phyloP scores from a whole-genome alignment of 2,888 invertebrate species.

The Malthinus flaveolus region DNA sequence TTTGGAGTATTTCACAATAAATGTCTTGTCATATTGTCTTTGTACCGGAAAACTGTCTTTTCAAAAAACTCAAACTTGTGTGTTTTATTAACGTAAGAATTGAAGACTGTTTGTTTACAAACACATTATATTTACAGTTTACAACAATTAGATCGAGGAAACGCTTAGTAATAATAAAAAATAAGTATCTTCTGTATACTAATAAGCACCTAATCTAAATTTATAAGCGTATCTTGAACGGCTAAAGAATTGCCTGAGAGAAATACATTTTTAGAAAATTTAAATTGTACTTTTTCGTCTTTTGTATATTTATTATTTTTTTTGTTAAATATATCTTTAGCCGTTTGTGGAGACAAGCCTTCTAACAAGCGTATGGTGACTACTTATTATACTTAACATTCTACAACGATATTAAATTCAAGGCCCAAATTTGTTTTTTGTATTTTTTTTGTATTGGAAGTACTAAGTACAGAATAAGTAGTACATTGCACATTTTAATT shows the following conservation, averaged over 20 bases:
- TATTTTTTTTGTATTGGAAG: slow-evolving; percentile 20
- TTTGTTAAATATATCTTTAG: slow-evolving; percentile 11
- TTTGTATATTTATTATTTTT: background rate
- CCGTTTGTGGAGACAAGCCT: slow-evolving; percentile 19
- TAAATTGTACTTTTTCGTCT: background rate
- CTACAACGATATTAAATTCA: slow-evolving; percentile 14
- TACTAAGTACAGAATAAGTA: slow-evolving; percentile 25
- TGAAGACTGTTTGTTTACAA: slow-evolving; percentile 14
- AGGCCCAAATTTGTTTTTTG: slow-evolving; percentile 19
- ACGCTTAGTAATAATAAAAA: slow-evolving; percentile 27
- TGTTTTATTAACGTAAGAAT: slow-evolving; percentile 19
- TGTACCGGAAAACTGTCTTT: background rate
- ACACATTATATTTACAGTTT: slow-evolving; percentile 17
- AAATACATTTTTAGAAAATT: slow-evolving; percentile 4
- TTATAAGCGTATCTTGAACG: slow-evolving; percentile 26
- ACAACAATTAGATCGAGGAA: slow-evolving; percentile 30
- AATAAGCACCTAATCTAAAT: slow-evolving; percentile 26
- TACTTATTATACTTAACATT: slow-evolving; percentile 23
- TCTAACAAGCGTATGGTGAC: slow-evolving; percentile 21
- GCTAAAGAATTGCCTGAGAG: slow-evolving; percentile 23
- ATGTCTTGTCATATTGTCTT: background rate
- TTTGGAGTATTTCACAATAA: slow-evolving; percentile 9
- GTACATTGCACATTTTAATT: slow-evolving; percentile 24
- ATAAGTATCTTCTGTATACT: slow-evolving; percentile 27
- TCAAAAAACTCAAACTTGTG: background rate